Percentiles rank a stretch among this genome's conserved stretches.
Conservation (phyloP, 2,888 invertebrate genomes). For the Griposia aprilina region DNA sequence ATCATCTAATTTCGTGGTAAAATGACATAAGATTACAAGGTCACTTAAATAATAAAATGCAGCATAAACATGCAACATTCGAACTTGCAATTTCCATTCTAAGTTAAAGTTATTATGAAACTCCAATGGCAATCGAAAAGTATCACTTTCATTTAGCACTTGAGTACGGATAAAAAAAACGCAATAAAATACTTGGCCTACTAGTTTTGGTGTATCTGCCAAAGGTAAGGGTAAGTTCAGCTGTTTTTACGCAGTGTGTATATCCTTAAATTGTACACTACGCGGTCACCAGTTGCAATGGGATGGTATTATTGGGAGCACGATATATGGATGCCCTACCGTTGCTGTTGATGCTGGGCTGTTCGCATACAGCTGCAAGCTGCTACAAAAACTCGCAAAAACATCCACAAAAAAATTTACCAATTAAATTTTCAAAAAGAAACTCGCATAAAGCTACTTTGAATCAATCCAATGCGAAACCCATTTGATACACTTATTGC, state of each 20-base stretch:
- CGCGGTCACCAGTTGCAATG: background rate
- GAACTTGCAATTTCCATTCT: constrained; percentile 32
- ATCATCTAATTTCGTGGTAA: constrained; percentile 7
- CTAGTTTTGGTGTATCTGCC: constrained; percentile 2
- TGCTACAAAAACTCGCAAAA: background rate
- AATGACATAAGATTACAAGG: constrained; percentile 31
- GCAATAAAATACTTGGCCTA: constrained; percentile 22
- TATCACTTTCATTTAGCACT: constrained; percentile 47
- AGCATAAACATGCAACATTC: constrained; percentile 38
- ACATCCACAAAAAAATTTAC: too few relatives aligned
- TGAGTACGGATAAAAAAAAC: constrained; percentile 29
- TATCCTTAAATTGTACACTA: background rate
- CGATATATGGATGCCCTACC: background rate
- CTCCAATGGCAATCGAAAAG: constrained; percentile 12
- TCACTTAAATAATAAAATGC: constrained; percentile 17
- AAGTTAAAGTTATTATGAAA: constrained; percentile 42
- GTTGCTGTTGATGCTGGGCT: background rate
- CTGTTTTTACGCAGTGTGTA: background rate
- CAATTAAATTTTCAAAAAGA: background rate
- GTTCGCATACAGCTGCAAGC: background rate
- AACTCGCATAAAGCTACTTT: background rate
- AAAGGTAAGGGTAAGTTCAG: constrained; percentile 17
- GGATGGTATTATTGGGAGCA: background rate
- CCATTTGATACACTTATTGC: constrained; percentile 9
- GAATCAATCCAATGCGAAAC: constrained; percentile 10